Evolutionary conservation across 1,140 invertebrate species (phyloP).

Genomic region (Melitaea cinxia): DNA sequence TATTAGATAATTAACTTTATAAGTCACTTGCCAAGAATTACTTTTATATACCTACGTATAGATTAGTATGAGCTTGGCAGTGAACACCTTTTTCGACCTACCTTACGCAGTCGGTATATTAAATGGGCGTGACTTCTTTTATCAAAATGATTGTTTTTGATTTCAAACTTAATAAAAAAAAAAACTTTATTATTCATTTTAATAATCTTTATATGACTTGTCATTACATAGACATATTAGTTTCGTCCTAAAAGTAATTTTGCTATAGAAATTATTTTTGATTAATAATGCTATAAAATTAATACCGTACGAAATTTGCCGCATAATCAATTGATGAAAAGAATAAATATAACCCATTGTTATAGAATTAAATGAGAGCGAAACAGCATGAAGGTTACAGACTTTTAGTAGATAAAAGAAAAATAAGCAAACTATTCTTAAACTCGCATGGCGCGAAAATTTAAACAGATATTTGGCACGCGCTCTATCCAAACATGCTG

Average conservation of each 20-base stretch:
- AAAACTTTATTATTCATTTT: neutral
- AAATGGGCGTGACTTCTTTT: constrained; percentile 19
- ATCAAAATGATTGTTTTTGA: neutral
- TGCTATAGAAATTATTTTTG: neutral
- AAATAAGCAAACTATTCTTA: constrained; percentile 32
- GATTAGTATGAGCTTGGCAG: constrained; percentile 15
- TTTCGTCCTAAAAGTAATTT: neutral
- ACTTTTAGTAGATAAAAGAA: constrained; percentile 6
- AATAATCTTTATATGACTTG: neutral
- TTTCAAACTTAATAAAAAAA: neutral
- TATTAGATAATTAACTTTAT: neutral
- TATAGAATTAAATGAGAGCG: neutral
- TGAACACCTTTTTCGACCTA: constrained; percentile 36
- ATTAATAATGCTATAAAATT: neutral
- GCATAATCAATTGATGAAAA: neutral
- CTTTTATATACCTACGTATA: constrained; percentile 12
- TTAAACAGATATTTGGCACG: constrained; percentile 27
- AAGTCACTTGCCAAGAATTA: constrained; percentile 14
- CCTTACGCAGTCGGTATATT: constrained; percentile 28
- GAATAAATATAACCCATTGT: no score
- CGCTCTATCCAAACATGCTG: neutral
- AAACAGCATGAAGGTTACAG: constrained; percentile 9
- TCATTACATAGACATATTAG: neutral
- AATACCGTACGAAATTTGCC: neutral
- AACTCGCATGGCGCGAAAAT: constrained; percentile 29